Evolutionary conservation across 2,113 vertebrate species (phyloP), one percentile per base, ranked within the genome.

Genomic region (Sinosuthora webbiana): DNA sequence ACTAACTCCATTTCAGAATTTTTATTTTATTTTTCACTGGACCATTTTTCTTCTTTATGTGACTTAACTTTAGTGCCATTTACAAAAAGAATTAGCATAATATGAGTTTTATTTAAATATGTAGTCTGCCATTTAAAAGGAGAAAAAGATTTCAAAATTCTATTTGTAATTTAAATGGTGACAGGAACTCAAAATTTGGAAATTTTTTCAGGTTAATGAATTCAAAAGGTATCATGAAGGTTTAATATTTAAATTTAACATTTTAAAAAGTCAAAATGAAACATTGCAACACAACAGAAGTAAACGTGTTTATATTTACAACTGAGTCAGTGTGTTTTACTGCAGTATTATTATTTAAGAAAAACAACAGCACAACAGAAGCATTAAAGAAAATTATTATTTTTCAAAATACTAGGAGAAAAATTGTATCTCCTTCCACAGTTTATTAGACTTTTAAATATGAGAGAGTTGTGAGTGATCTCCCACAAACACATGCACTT

Each of bases 51-150:
- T 45, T 68, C 15, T 71, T 11, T 11, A 33, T 68, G 13, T 27
- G 55, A 25, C 4, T 57, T 37, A 28, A 50, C 7, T 83, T 76
- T 24, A 57, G 6, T 9, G 2, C 12, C 11, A 67, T 57, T 60
- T 18, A 17, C 9, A 64, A 62, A 83, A 77, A 42, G 1, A 87
- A 62, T 24, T 79, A 33, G 17, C 75, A 65, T 30, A 70, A 37
- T n/a, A 57, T 3, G 10, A 91, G 2, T 1, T 73, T 45, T 49
- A 24, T 47, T 57, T n/a, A 60, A 74, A 65, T 37, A 62, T 15
- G 24, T 5, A n/a, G 9, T 47, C 16, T 31, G 39, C 13, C 0
- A 0, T 37, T 49, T 44, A 30, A 68, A 64, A 89, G 8, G 4
- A 56, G 8, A 73, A 82, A 52, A 75, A 50, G 0, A 19, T 11